phyloP scores from a whole-genome alignment of 2,888 invertebrate genomes.

The Orthosia cruda region DNA sequence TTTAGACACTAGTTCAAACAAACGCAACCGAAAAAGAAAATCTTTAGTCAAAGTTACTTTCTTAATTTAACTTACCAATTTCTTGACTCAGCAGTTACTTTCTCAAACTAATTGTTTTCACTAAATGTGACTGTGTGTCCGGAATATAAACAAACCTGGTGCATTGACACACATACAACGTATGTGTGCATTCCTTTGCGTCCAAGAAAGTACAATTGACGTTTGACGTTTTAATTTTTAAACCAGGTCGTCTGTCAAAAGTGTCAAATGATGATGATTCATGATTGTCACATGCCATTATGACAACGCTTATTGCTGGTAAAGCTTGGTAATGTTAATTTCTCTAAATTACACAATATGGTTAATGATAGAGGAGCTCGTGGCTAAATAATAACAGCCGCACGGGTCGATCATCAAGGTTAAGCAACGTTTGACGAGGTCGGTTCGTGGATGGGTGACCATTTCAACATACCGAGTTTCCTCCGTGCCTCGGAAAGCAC shows the following conservation, averaged over 20 bases:
- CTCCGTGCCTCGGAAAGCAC: no score
- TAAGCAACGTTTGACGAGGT: no score
- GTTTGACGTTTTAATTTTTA: conserved; percentile 46
- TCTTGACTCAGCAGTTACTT: conserved; percentile 39
- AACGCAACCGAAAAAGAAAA: background rate
- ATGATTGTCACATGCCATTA: conserved; percentile 25
- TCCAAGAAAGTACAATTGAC: conserved; percentile 62
- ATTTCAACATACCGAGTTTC: no score
- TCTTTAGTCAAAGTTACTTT: background rate
- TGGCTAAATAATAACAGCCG: no score
- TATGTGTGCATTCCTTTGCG: conserved; percentile 66
- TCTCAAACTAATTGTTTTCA: conserved; percentile 59
- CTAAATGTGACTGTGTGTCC: conserved; percentile 50
- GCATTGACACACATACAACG: conserved; percentile 68
- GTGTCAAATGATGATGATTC: conserved; percentile 35
- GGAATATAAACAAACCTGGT: conserved; percentile 61
- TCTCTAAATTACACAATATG: no score
- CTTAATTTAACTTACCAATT: conserved; percentile 11
- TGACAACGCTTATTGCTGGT: no score
- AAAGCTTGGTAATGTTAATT: no score
- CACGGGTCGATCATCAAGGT: no score
- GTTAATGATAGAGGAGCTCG: no score
- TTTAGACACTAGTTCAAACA: background rate
- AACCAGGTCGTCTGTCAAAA: conserved; percentile 56
- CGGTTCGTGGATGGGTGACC: no score